phyloP scores from a whole-genome alignment of 2,888 invertebrate species.

The Mimachlamys varia region DNA sequence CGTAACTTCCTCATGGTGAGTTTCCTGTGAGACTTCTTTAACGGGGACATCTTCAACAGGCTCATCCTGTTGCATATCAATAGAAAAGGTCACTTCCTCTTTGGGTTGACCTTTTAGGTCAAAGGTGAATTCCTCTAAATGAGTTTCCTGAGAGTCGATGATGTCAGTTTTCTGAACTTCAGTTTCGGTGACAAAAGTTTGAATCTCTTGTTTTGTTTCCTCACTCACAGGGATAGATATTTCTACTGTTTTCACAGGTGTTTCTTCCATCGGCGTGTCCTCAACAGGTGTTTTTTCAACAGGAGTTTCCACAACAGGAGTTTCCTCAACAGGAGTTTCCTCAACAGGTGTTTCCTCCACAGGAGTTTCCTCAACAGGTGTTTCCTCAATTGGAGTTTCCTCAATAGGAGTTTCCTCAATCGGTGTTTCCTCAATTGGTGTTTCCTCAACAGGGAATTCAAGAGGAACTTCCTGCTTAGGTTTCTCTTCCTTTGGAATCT shows the following conservation, averaged over 20 bases:
- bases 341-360: background rate
- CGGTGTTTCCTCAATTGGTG: background rate
- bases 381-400: background rate
- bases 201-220: constrained; percentile 50
- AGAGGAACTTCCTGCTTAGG: background rate
- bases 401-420: background rate
- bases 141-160: constrained; percentile 57
- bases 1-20: constrained; percentile 38
- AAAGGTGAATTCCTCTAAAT: constrained; percentile 64
- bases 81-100: constrained; percentile 19
- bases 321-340: background rate
- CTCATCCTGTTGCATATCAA: background rate
- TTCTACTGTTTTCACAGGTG: background rate
- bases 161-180: constrained; percentile 22
- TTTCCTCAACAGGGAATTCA: background rate
- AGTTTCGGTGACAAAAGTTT: constrained; percentile 52
- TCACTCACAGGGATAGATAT: constrained; percentile 14
- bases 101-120: constrained; percentile 60
- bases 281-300: background rate
- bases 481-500: constrained; percentile 36
- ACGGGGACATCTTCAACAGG: background rate
- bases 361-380: background rate
- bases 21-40: background rate
- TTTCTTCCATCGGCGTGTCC: constrained; percentile 3
- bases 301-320: background rate